These are phyloP conservation scores for Castor canadensis DNA, from an alignment of 2,113 vertebrate species.

Conservation along the genomic window DNA sequence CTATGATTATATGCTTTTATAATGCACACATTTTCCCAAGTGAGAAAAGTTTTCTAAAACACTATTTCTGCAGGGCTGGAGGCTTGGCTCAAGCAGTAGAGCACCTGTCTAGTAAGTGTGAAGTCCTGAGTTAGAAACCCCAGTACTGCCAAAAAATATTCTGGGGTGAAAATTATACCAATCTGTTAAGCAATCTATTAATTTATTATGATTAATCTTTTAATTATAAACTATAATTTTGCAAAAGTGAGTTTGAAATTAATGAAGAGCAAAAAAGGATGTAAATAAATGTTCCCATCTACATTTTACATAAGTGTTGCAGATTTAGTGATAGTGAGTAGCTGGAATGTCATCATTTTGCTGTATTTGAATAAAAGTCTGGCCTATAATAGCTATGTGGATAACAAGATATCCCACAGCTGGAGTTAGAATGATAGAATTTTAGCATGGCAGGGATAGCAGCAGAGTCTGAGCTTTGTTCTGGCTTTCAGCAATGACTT, in stretches of 20 bases:
- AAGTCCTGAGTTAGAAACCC: too few relatives aligned
- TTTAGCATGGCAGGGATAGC: neutral
- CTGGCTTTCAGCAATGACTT: neutral
- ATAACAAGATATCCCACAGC: neutral
- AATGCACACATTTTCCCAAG: neutral
- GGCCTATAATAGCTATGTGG: neutral
- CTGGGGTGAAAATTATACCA: neutral
- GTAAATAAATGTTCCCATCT: neutral
- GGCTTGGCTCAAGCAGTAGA: too few relatives aligned
- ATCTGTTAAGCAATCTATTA: neutral
- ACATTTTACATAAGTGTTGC: neutral
- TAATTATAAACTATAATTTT: conserved; percentile 14
- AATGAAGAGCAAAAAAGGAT: neutral
- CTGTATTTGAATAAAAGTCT: neutral
- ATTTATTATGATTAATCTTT: neutral
- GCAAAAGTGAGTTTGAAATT: neutral
- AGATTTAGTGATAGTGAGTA: neutral
- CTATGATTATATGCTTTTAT: neutral
- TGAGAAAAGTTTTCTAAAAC: neutral
- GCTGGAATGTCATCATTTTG: neutral
- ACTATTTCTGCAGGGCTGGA: too few relatives aligned
- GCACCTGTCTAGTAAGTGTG: too few relatives aligned
- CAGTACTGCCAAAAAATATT: too few relatives aligned
- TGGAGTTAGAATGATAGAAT: neutral
- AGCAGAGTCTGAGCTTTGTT: neutral